Base-by-base conservation (phyloP, 2,113 vertebrate species). In the Nothoprocta pentlandii region DNA sequence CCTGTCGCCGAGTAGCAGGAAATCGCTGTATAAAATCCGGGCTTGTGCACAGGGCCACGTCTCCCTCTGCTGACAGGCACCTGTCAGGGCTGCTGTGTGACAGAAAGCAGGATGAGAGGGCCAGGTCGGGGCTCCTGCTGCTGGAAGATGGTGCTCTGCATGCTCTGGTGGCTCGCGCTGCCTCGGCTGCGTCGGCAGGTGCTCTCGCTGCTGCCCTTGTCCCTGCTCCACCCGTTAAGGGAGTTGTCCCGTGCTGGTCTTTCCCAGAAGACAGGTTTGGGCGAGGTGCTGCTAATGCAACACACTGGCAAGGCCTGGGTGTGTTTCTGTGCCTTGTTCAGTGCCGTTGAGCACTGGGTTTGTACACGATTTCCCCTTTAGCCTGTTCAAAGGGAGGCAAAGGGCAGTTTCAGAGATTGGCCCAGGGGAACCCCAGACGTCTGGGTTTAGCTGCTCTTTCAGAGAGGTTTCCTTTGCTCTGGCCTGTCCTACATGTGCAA, bases 41-140 rank as follows among this genome's bases (percentile, higher is more conserved):
- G n/a, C 26, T 77, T 51, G 64, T 87, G 80, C 22, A n/a, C 53
- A 68, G 58, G 63, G 13, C 39, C 85, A 69, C 16, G 59, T 69
- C 64, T 91, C 80, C 88, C 91, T 94, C 85, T 94, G 1, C 93
- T 94, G 87, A 76, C 61, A 78, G 76, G 53, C 41, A 47, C 49
- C 74, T 54, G 53, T 17, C 62, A 78, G 12, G 49, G 66, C 88
- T 66, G 17, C 70, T 53, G 44, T 56, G 42, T 30, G 41, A 12
- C 26, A 56, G 59, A 10, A n/a, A 53, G 9, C 70, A 6, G 67
- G 30, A 20, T 8, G 17, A 12, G 68, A 54, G 69, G 11, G 58
- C 26, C 68, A 26, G 42, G 2, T 20, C 28, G 44, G 34, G 20
- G 39, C n/a, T 81, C 26, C 54, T 82, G 4, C 5, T 12, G 42